Evolutionary conservation across 1,140 invertebrate genomes (phyloP).

Genomic region (Danaus melanippus): DNA sequence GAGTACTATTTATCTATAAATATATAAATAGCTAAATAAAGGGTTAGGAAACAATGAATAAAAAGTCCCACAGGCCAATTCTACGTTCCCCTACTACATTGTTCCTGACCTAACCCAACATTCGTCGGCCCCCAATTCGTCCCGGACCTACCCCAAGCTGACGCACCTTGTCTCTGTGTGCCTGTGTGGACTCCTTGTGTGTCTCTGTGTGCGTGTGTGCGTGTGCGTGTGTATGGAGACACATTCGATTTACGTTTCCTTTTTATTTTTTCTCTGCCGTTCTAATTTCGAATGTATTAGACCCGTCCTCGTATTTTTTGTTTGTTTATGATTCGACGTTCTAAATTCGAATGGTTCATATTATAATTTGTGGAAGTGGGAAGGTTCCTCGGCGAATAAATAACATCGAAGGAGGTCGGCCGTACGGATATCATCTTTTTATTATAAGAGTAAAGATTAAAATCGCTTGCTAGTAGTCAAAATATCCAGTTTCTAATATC

Average conservation of each 20-base stretch:
- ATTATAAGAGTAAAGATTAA: slow-evolving; percentile 7
- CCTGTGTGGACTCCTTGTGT: slow-evolving; percentile 6
- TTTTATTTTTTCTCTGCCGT: slow-evolving; percentile 26
- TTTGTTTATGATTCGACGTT: not conserved
- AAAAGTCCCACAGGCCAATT: slow-evolving; percentile 31
- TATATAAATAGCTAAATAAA: slow-evolving; percentile 2
- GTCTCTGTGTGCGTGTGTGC: slow-evolving; percentile 31
- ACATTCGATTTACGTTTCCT: slow-evolving; percentile 38
- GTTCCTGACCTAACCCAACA: slow-evolving; percentile 60
- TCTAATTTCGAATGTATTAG: slow-evolving; percentile 11
- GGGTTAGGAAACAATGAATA: slow-evolving; percentile 14
- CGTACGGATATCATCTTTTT: slow-evolving; percentile 12
- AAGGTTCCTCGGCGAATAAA: too few species aligned
- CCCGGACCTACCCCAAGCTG: slow-evolving; percentile 60
- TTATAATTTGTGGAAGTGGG: not conserved
- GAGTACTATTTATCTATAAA: not conserved
- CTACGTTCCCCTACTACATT: slow-evolving; percentile 35
- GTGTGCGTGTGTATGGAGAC: slow-evolving; percentile 37
- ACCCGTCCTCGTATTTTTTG: not conserved
- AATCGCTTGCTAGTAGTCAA: slow-evolving; percentile 9
- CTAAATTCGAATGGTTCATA: slow-evolving; percentile 4
- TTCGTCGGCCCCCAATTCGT: slow-evolving; percentile 60
- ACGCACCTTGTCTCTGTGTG: slow-evolving; percentile 31
- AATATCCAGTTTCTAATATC: slow-evolving; percentile 15
- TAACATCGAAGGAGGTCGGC: too few species aligned